A percentile compares a stretch with the other conserved stretches of the same genome.
phyloP scores from a whole-genome alignment of 2,797 vertebrate species.

The Odontamblyopus rebecca region DNA sequence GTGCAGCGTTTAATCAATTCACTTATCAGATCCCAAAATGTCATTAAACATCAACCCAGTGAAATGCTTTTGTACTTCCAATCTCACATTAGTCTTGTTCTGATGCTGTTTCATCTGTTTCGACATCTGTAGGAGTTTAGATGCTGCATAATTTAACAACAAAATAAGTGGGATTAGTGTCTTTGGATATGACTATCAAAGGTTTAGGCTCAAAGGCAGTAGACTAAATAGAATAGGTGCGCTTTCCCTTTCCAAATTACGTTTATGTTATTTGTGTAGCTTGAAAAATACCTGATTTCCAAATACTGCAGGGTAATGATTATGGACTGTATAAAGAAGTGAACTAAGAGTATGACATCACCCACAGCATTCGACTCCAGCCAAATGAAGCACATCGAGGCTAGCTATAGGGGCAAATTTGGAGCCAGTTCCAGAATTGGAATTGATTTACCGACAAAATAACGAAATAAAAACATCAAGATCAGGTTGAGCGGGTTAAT shows the following conservation, averaged over 20 bases:
- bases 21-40: conserved; percentile 54
- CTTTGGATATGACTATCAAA: conserved; percentile 36
- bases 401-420: too few relatives aligned
- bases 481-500: too few relatives aligned
- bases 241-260: conserved; percentile 2
- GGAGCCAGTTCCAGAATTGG: too few relatives aligned
- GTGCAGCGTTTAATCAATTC: conserved; percentile 48
- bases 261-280: neutral
- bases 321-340: too few relatives aligned
- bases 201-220: conserved; percentile 26
- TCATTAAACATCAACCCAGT: conserved; percentile 60
- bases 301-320: too few relatives aligned
- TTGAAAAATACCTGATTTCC: too few relatives aligned
- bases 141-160: conserved; percentile 69
- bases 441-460: too few relatives aligned
- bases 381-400: too few relatives aligned
- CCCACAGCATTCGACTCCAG: too few relatives aligned
- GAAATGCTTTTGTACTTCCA: conserved; percentile 60
- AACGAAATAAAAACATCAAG: too few relatives aligned
- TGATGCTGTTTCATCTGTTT: conserved; percentile 61
- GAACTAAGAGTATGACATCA: too few relatives aligned
- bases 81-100: conserved; percentile 65
- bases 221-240: conserved; percentile 24
- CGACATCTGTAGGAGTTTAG: conserved; percentile 60
- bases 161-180: conserved; percentile 38